Evolutionary conservation across 2,113 vertebrate species (phyloP).

Genomic region (Dasyurus viverrinus): DNA sequence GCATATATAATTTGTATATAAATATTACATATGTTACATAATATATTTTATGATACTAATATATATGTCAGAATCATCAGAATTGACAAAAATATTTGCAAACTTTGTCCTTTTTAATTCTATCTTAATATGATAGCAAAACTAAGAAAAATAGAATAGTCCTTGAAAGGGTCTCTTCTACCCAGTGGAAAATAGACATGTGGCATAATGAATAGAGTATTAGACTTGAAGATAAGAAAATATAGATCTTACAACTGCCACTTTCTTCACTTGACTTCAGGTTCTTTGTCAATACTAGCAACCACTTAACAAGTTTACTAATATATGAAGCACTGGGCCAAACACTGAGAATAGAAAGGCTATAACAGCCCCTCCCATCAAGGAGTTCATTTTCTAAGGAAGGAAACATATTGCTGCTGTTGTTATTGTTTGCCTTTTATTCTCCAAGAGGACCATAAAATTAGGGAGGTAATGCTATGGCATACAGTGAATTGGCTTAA

Average conservation of each 20-base stretch:
- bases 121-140: background rate
- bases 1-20: no score
- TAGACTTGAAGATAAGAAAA: background rate
- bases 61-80: background rate
- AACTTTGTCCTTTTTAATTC: background rate
- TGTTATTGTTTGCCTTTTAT: no score
- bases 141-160: background rate
- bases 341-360: background rate
- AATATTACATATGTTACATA: no score
- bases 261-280: slow-evolving; percentile 2
- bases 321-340: background rate
- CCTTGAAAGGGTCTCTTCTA: background rate
- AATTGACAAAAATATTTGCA: background rate
- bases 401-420: background rate
- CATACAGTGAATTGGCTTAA: no score
- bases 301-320: background rate
- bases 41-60: no score
- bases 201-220: background rate
- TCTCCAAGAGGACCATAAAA: no score
- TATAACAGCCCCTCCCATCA: background rate
- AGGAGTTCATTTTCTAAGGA: background rate
- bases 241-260: background rate
- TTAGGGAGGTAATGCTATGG: no score
- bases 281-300: background rate
- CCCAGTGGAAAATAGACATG: background rate